Evolutionary conservation across 2,113 vertebrate species (phyloP).

Genomic region (Zapus hudsonius): DNA sequence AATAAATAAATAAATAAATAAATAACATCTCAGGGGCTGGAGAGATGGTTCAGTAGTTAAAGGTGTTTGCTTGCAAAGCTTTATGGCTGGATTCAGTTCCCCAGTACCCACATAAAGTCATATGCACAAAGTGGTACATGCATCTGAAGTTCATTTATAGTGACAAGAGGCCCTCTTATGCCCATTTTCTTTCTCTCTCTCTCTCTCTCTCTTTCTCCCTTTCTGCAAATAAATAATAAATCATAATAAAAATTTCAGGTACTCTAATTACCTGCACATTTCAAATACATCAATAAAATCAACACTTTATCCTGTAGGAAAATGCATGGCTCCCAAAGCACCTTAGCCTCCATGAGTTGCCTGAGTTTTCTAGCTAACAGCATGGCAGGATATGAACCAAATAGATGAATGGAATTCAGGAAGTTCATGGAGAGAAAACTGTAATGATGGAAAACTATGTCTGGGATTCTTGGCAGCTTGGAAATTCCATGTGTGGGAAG

Average conservation of each 20-base stretch:
- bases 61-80: too few species aligned
- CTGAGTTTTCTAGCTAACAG: conserved; percentile 6
- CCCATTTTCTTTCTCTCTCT: too few species aligned
- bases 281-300: not conserved
- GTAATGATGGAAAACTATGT: not conserved
- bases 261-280: not conserved
- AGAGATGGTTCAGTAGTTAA: too few species aligned
- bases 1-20: too few species aligned
- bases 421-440: not conserved
- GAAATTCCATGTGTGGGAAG: not conserved
- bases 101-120: too few species aligned
- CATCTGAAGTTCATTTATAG: too few species aligned
- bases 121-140: too few species aligned
- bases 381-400: not conserved
- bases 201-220: too few species aligned
- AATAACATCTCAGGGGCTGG: too few species aligned
- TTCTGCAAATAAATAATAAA: too few species aligned
- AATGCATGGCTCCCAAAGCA: not conserved
- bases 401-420: not conserved
- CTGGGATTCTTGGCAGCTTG: not conserved
- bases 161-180: too few species aligned
- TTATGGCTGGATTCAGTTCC: too few species aligned
- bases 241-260: not conserved
- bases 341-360: not conserved
- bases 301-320: not conserved